Conservation (phyloP, 2,888 invertebrate genomes). For the Archips xylosteana region DNA sequence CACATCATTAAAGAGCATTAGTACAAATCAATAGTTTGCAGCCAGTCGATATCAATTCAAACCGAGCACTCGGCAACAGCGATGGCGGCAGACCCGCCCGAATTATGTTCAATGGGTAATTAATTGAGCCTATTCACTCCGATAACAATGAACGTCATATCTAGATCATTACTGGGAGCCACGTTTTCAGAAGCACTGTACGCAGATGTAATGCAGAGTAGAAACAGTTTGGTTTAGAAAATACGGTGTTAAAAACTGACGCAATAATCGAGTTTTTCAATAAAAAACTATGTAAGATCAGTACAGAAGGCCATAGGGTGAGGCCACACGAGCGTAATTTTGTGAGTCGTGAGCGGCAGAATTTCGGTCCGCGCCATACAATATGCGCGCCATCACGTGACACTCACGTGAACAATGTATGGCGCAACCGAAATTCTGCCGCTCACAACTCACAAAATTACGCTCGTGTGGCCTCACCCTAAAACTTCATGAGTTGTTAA, state of each 20-base stretch:
- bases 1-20: slow-evolving; percentile 32
- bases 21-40: slow-evolving; percentile 49
- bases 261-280: background rate
- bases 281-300: background rate
- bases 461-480: no score
- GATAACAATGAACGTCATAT: slow-evolving; percentile 75
- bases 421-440: no score
- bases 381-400: no score
- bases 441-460: no score
- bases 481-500: background rate
- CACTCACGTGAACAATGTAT: no score
- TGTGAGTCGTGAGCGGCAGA: no score
- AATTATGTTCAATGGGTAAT: slow-evolving; percentile 85
- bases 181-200: slow-evolving; percentile 27
- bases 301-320: background rate
- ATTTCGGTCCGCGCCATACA: no score
- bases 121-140: slow-evolving; percentile 77
- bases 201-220: slow-evolving; percentile 19
- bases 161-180: slow-evolving; percentile 68
- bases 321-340: no score
- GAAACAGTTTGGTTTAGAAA: slow-evolving; percentile 25
- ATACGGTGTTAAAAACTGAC: background rate
- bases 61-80: slow-evolving; percentile 67
- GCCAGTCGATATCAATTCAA: slow-evolving; percentile 64
- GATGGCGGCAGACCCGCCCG: slow-evolving; percentile 72